A percentile compares a stretch with the other conserved stretches of the same genome.
phyloP scores from a whole-genome alignment of 2,113 vertebrate species.

The Isurus oxyrinchus region DNA sequence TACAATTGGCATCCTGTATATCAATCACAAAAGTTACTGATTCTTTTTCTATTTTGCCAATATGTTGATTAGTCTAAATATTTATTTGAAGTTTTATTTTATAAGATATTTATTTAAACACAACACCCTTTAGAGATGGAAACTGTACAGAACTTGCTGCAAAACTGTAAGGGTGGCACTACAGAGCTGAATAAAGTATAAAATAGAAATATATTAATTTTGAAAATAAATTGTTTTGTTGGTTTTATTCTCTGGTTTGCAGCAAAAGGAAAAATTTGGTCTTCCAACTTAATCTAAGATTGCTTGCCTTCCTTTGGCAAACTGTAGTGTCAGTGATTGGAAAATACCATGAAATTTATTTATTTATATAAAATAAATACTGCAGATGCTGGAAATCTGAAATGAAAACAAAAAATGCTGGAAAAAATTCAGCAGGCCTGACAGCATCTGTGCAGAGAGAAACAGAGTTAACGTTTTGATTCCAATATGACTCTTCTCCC shows the following conservation, averaged over 20 bases:
- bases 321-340: neutral
- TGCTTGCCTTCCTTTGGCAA: neutral
- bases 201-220: slow-evolving; percentile 38
- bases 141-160: slow-evolving; percentile 32
- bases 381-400: too few species aligned
- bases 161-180: slow-evolving; percentile 38
- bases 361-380: too few species aligned
- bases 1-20: slow-evolving; percentile 36
- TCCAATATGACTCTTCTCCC: too few species aligned
- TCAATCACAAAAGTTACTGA: slow-evolving; percentile 31
- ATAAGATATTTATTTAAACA: slow-evolving; percentile 37
- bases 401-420: too few species aligned
- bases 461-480: too few species aligned
- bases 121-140: slow-evolving; percentile 31
- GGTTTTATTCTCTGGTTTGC: neutral
- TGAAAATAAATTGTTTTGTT: slow-evolving; percentile 32
- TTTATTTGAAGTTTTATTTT: slow-evolving; percentile 38
- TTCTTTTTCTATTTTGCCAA: slow-evolving; percentile 25
- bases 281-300: neutral
- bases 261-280: neutral
- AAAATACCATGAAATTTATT: too few species aligned
- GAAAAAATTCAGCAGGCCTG: too few species aligned
- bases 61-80: slow-evolving; percentile 37
- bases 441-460: too few species aligned
- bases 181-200: slow-evolving; percentile 38